phyloP scores from a whole-genome alignment of 2,113 vertebrate species.

The Osmerus mordax region DNA sequence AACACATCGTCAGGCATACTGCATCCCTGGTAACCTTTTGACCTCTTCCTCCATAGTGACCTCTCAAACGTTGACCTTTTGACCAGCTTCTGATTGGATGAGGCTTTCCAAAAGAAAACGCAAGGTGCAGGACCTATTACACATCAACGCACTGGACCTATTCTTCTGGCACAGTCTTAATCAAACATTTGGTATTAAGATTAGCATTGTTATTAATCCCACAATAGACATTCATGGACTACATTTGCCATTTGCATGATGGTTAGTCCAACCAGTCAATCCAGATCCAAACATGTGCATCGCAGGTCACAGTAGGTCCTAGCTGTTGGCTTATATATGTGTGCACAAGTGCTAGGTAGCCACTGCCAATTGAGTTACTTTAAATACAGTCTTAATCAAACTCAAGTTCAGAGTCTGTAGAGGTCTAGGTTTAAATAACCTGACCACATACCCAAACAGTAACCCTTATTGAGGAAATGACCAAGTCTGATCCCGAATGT shows the following conservation, averaged over 20 bases:
- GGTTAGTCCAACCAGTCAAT: too few species aligned
- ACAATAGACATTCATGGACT: too few species aligned
- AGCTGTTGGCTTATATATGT: too few species aligned
- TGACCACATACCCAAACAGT: constrained; percentile 26
- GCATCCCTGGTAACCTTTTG: constrained; percentile 28
- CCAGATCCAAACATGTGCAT: too few species aligned
- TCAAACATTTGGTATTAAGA: too few species aligned
- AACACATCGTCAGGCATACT: neutral
- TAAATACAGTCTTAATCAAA: too few species aligned
- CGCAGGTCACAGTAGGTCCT: too few species aligned
- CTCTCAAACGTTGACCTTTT: constrained; percentile 32
- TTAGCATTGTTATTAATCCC: too few species aligned
- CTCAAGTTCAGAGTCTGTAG: constrained; percentile 10
- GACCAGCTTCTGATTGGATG: constrained; percentile 12
- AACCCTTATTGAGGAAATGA: constrained; percentile 45
- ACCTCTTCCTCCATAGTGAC: constrained; percentile 18
- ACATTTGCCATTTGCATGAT: too few species aligned
- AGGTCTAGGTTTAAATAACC: constrained; percentile 39
- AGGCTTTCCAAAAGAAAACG: constrained; percentile 11
- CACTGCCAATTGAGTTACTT: too few species aligned
- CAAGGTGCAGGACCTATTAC: constrained; percentile 21
- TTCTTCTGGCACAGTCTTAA: too few species aligned
- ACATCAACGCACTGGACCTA: neutral
- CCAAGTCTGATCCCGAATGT: constrained; percentile 18
- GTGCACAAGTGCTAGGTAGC: too few species aligned